Evolutionary conservation across 1,140 invertebrate genomes (phyloP).

Genomic region (Hylyphantes graminicola): DNA sequence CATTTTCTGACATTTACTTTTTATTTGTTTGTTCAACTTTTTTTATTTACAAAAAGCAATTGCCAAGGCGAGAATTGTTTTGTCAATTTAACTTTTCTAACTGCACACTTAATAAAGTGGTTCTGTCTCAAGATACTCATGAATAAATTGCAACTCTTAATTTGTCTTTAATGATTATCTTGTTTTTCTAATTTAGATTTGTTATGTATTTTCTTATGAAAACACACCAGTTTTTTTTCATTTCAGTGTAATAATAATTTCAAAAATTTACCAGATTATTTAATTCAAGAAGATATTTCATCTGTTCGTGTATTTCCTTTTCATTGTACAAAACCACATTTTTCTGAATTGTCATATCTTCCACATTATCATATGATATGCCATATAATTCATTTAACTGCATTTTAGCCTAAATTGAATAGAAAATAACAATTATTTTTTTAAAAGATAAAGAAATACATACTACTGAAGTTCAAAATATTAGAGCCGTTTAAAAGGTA

Average conservation of each 20-base stretch:
- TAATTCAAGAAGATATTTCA: slow-evolving; percentile 3
- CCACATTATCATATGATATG: no score
- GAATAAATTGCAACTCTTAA: background rate
- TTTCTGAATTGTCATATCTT: background rate
- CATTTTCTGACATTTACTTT: no score
- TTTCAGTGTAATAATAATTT: no score
- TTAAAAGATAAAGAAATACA: background rate
- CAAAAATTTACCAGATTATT: slow-evolving; percentile 26
- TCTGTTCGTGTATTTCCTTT: background rate
- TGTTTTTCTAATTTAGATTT: background rate
- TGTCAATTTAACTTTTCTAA: no score
- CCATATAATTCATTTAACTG: background rate
- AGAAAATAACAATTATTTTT: background rate
- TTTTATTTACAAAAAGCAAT: no score
- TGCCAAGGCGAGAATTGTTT: no score
- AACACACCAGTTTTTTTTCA: no score
- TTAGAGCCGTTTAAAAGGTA: background rate
- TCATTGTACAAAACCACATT: slow-evolving; percentile 3
- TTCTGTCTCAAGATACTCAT: background rate
- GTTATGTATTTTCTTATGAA: background rate
- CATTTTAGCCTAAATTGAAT: slow-evolving; percentile 4
- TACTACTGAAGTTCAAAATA: background rate
- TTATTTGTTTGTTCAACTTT: no score
- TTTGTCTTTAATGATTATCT: background rate
- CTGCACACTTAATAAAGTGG: no score